Base-by-base conservation (phyloP, 2,888 invertebrate species). In the Philopedon plagiatum region DNA sequence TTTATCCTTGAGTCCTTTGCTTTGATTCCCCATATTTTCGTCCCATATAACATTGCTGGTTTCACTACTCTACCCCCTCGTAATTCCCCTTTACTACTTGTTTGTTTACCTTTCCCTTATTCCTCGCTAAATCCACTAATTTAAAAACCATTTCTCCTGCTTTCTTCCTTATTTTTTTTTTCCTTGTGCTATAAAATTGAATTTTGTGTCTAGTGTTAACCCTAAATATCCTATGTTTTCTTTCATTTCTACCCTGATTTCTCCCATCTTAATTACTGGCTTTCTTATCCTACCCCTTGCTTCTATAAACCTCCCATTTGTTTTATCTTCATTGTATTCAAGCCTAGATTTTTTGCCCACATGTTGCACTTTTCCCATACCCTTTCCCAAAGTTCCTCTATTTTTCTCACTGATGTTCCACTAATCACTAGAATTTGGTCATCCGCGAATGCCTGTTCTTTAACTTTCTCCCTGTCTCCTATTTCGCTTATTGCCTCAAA, bases 21-120 rank as follows among this genome's bases (percentile, higher is more conserved):
- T 18, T 68, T 72, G 0, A 13, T 19, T 5, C 77, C 77, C 76
- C 78, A 79, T 5, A 78, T 65, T 18, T 76, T 76, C 1, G 68
- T 54, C 4, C 71, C 78, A 62, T 78, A 77, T 13, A 69, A 4
- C n/a, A 68, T 9, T 7, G 61, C 68, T 15, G 23, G 46, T 18
- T 61, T 19, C 1, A 51, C 72, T 72, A 75, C n/a, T n/a, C n/a
- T n/a, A n/a, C 62, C 18, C 51, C 11, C 21, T 64, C 57, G 65
- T 58, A 54, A 0, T 60, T 60, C 5, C 2, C n/a, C 11, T 56
- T 71, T 0, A 19, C 23, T 11, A 46, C 57, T 18, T 54, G 26
- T 56, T 46, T 71, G 15, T 56, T 9, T 2, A 60, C 9, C 15
- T 26, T 7, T 5, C 60, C 13, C 7, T 60, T 41, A 7, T 60